Percentiles rank a stretch among this genome's conserved stretches.
phyloP scores from a whole-genome alignment of 2,113 vertebrate genomes.

The Apistogramma diplotaenia region DNA sequence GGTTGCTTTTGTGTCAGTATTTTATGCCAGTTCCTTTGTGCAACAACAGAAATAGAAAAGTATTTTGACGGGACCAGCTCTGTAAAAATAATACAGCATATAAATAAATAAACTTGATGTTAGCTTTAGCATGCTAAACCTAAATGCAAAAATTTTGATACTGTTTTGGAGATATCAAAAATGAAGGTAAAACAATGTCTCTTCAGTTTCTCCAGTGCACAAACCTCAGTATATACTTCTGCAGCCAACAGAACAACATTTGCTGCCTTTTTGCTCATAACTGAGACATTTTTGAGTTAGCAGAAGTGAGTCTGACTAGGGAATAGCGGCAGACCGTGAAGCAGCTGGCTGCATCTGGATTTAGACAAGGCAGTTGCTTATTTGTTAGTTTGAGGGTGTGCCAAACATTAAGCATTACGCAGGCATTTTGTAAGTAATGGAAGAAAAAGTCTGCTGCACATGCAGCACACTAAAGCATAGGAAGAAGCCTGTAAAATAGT shows the following conservation, averaged over 20 bases:
- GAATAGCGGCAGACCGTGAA: background rate
- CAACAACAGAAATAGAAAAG: too few relatives aligned
- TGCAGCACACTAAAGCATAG: background rate
- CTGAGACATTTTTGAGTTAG: background rate
- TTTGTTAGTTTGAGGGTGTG: background rate
- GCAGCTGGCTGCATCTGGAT: background rate
- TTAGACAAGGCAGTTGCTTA: background rate
- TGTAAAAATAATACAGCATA: too few relatives aligned
- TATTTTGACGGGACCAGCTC: too few relatives aligned
- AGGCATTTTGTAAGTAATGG: background rate
- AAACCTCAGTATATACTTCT: background rate
- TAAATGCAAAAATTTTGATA: too few relatives aligned
- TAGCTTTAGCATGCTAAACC: too few relatives aligned
- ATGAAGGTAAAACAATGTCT: too few relatives aligned
- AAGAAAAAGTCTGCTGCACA: background rate
- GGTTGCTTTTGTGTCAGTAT: background rate
- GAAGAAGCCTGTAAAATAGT: background rate
- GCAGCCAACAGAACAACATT: background rate
- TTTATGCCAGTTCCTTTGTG: too few relatives aligned
- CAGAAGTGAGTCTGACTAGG: background rate
- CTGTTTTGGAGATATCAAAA: too few relatives aligned
- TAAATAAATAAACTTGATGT: too few relatives aligned
- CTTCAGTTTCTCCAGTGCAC: too few relatives aligned
- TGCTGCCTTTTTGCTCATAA: background rate
- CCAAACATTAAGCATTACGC: background rate